Conservation (phyloP, 2,888 invertebrate species). For the Aphodius granarius region DNA sequence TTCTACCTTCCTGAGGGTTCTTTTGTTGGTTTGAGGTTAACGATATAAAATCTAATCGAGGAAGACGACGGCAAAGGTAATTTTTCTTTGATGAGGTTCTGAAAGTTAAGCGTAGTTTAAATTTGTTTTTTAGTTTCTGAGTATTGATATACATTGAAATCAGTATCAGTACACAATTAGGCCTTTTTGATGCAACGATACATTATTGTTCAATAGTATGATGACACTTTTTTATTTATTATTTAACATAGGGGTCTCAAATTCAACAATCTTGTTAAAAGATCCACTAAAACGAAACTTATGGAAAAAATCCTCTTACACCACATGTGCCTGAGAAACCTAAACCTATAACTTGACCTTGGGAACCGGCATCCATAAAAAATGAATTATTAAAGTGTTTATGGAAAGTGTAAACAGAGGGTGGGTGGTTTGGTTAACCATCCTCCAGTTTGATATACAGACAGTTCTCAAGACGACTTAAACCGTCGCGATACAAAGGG, state of each 20-base stretch:
- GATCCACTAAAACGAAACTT: not conserved
- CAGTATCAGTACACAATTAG: too few species aligned
- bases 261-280: not conserved
- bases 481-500: not conserved
- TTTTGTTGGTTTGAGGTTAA: not conserved
- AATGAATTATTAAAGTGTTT: not conserved
- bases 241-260: too few species aligned
- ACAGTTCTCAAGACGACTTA: not conserved
- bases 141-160: too few species aligned
- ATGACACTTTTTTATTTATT: too few species aligned
- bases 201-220: too few species aligned
- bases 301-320: not conserved
- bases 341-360: not conserved
- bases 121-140: too few species aligned
- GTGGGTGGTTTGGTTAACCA: not conserved
- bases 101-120: too few species aligned
- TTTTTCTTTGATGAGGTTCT: too few species aligned
- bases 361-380: not conserved
- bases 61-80: not conserved
- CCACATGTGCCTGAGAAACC: not conserved
- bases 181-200: too few species aligned
- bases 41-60: not conserved
- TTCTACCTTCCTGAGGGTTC: not conserved
- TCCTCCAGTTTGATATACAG: not conserved
- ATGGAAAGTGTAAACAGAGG: not conserved